These are phyloP conservation scores for Drosophila longiperda DNA, from an alignment of 2,888 invertebrate genomes.

Conservation along the genomic window DNA sequence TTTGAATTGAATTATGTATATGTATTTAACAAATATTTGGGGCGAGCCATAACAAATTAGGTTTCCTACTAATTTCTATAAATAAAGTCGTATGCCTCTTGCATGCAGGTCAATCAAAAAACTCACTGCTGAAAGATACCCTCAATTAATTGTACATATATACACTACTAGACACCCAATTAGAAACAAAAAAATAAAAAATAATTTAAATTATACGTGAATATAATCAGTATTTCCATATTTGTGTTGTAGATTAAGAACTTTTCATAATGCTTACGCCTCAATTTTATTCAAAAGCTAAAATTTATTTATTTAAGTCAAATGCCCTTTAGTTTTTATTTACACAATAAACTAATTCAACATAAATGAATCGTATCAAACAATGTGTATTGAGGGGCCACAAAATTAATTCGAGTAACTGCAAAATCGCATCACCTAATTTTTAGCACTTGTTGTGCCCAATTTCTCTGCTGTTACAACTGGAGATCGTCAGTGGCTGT, in stretches of 20 bases:
- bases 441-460: conserved; percentile 59
- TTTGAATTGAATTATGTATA: conserved; percentile 51
- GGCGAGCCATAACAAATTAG: conserved; percentile 50
- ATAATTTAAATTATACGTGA: not conserved
- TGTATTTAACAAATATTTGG: conserved; percentile 33
- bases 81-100: not conserved
- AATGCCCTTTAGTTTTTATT: conserved; percentile 7
- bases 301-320: not conserved
- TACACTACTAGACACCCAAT: conserved; percentile 6
- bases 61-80: conserved; percentile 25
- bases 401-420: conserved; percentile 60
- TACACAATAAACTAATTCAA: conserved; percentile 52
- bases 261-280: not conserved
- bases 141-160: conserved; percentile 19
- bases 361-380: conserved; percentile 27
- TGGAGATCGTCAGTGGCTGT: not conserved
- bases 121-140: conserved; percentile 34
- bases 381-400: conserved; percentile 33
- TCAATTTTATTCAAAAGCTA: not conserved
- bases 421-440: conserved; percentile 53
- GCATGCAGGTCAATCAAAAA: conserved; percentile 49
- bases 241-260: not conserved
- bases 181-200: not conserved
- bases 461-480: conserved; percentile 53
- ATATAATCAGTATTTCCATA: not conserved